Evolutionary conservation across 2,888 invertebrate genomes (phyloP).

Genomic region (Scaptomyza polygonia): DNA sequence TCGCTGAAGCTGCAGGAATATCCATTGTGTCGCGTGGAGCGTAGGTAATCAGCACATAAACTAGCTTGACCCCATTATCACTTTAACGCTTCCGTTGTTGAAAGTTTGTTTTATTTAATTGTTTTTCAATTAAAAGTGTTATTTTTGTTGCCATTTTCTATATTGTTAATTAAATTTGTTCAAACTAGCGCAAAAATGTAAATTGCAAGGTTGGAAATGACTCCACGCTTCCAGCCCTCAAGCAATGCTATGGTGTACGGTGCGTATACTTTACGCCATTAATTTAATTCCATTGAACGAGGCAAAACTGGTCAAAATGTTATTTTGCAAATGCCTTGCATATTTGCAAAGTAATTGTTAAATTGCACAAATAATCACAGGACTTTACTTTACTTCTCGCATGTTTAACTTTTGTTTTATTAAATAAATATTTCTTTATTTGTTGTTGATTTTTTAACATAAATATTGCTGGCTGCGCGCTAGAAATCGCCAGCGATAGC

Average conservation of each 20-base stretch:
- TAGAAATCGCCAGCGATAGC: too few relatives aligned
- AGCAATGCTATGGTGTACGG: slow-evolving; percentile 9
- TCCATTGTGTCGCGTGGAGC: slow-evolving; percentile 73
- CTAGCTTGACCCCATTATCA: background rate
- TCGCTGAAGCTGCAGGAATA: slow-evolving; percentile 80
- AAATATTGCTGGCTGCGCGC: too few relatives aligned
- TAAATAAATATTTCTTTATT: too few relatives aligned
- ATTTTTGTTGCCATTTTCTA: slow-evolving; percentile 62
- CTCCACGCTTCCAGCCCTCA: background rate
- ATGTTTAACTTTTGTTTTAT: too few relatives aligned
- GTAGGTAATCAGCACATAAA: slow-evolving; percentile 40
- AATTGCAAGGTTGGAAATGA: slow-evolving; percentile 36
- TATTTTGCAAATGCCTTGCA: slow-evolving; percentile 7
- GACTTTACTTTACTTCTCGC: too few relatives aligned
- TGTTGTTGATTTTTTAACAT: too few relatives aligned
- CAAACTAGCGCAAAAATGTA: slow-evolving; percentile 56
- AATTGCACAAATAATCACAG: too few relatives aligned
- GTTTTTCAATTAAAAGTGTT: slow-evolving; percentile 71
- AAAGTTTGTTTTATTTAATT: slow-evolving; percentile 24
- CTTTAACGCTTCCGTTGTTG: slow-evolving; percentile 3
- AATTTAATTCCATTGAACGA: slow-evolving; percentile 61
- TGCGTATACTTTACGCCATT: slow-evolving; percentile 63
- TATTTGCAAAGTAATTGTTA: too few relatives aligned
- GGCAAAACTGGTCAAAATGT: slow-evolving; percentile 13
- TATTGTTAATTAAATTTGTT: slow-evolving; percentile 65